These are phyloP conservation scores for Apamea epomidion DNA, from an alignment of 2,888 invertebrate species.

Conservation along the genomic window DNA sequence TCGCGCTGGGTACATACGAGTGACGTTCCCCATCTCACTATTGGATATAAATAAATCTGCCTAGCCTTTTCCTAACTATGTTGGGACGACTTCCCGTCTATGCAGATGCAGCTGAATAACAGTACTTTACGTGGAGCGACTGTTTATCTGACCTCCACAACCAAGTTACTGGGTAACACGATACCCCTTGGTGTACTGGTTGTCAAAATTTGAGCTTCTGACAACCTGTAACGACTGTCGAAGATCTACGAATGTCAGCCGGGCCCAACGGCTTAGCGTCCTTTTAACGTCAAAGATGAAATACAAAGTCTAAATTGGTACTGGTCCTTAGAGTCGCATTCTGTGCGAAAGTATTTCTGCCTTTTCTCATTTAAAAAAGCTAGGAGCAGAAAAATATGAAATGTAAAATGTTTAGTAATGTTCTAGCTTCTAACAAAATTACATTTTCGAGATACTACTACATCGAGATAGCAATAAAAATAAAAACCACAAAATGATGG, in stretches of 20 bases:
- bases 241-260: neutral
- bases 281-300: neutral
- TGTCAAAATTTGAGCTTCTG: neutral
- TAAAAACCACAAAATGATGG: slow-evolving; percentile 42
- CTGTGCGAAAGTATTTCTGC: neutral
- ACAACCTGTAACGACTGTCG: neutral
- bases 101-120: neutral
- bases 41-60: neutral
- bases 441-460: slow-evolving; percentile 34
- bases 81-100: neutral
- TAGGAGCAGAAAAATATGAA: neutral
- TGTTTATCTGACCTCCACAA: neutral
- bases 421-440: slow-evolving; percentile 5
- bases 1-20: neutral
- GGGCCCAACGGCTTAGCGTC: neutral
- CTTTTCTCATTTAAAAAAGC: neutral
- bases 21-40: neutral
- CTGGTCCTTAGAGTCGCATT: slow-evolving; percentile 1
- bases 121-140: neutral
- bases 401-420: neutral
- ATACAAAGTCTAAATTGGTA: neutral
- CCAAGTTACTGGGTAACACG: neutral
- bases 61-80: too few relatives aligned
- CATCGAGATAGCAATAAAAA: slow-evolving; percentile 36
- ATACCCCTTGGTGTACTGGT: neutral